Evolutionary conservation across 2,888 invertebrate genomes (phyloP), one percentile per base, ranked within the genome.

Genomic region (Lepidocyrtinus sp.): DNA sequence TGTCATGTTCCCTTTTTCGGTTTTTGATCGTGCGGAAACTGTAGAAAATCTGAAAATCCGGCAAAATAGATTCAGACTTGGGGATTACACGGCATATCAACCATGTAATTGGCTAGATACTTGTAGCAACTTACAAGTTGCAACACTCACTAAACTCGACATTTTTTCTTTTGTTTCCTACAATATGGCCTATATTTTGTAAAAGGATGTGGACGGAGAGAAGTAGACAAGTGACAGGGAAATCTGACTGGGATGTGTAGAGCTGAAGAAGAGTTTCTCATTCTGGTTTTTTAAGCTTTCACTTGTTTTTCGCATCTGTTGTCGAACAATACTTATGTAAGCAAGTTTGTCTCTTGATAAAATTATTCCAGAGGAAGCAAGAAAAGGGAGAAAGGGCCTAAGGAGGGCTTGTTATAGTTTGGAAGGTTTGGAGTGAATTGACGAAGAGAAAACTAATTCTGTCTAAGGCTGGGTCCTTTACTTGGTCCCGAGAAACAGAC

Each of bases 81-180:
- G 75, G 74, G 75, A 75, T 75, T 75, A 75, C 75, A 75, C 75
- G 75, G 75, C 68, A 75, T 75, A 75, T 75, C 75, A 75, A 75
- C 75, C 75, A 62, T 75, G 75, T 75, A 75, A 75, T 75, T 75
- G 75, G 68, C 68, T 75, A 75, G 75, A 75, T 75, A 75, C 75
- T 75, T 75, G 62, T 68, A n/a, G n/a, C n/a, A n/a, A n/a, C n/a
- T n/a, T n/a, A n/a, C n/a, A n/a, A n/a, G n/a, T n/a, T n/a, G n/a
- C n/a, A n/a, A n/a, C n/a, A n/a, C n/a, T n/a, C n/a, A n/a, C n/a
- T n/a, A n/a, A n/a, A n/a, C n/a, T n/a, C n/a, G n/a, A n/a, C n/a
- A n/a, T n/a, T n/a, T n/a, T n/a, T n/a, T n/a, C n/a, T n/a, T n/a
- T n/a, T n/a, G n/a, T n/a, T n/a, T n/a, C n/a, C n/a, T n/a, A n/a